These are phyloP conservation scores for Columba livia DNA, from an alignment of 2,113 vertebrate species.

Conservation along the genomic window DNA sequence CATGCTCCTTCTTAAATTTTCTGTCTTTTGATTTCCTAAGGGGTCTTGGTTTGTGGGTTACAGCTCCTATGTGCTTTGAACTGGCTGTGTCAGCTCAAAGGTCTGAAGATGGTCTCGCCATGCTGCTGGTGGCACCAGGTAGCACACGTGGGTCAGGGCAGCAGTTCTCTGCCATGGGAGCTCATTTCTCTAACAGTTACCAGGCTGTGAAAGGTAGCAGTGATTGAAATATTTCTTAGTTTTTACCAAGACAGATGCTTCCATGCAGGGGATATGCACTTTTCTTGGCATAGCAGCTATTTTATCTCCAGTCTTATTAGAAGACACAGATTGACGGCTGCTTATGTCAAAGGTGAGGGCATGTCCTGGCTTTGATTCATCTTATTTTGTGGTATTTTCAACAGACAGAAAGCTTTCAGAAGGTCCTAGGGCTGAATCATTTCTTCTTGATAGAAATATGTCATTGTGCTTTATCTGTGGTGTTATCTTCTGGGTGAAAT, in stretches of 20 bases:
- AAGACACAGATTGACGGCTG: not conserved
- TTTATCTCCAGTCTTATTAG: not conserved
- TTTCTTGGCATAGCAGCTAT: not conserved
- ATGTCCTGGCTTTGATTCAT: not conserved
- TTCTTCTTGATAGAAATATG: not conserved
- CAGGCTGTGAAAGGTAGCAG: not conserved
- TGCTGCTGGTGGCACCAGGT: accelerated
- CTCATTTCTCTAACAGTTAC: not conserved
- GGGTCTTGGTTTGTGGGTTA: not conserved
- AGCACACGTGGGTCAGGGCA: accelerated
- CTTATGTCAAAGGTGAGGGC: not conserved
- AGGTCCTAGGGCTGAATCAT: not conserved
- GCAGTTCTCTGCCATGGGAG: not conserved
- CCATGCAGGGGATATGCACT: not conserved
- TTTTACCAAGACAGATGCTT: not conserved
- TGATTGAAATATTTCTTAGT: not conserved
- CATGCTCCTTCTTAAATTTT: not conserved
- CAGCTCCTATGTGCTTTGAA: not conserved
- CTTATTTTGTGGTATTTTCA: not conserved
- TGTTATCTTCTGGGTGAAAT: not conserved
- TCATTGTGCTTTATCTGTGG: not conserved
- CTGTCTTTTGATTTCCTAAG: not conserved
- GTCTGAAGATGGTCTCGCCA: not conserved
- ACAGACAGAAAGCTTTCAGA: not conserved
- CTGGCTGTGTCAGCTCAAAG: not conserved